Evolutionary conservation across 2,888 invertebrate species (phyloP), one percentile per base, ranked within the genome.

Genomic region (Scaptodrosophila latifasciaeformis): DNA sequence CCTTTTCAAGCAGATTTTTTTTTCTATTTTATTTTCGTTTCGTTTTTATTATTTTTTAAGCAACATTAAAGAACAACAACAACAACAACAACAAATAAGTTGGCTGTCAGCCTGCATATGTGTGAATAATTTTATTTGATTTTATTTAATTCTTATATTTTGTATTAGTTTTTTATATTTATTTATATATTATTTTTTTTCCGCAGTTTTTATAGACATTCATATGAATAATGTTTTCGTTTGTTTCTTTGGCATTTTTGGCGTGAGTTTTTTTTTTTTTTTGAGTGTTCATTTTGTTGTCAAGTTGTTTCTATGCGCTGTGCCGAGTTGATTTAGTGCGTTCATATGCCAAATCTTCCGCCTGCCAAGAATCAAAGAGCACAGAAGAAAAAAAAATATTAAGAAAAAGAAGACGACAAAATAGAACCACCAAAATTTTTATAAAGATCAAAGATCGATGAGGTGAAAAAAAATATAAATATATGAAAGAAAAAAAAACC

Each of bases 141-240:
- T 24, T 24, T 24, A 24, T 24, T 24, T 24, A 24, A 40, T 21
- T 40, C 13, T 19, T 31, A 27, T 29, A 39, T 24, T 10, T 6
- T 29, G 40, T 29, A 42, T 49, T 42, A 46, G 30, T 51, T 55
- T 54, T 61, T 44, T 53, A 52, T 54, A 59, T 65, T 58, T 58
- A 30, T 55, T 44, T 44, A 45, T 54, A 49, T 50, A 49, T 68
- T 58, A 63, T 59, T 59, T 57, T 60, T 50, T 67, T 61, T 59
- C 61, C 54, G 62, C 61, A 47, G 62, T 67, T 74, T 66, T 79
- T 80, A 81, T 80, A 74, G 74, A 75, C 78, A 60, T 74, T 67
- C 80, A 58, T 68, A 80, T 76, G 81, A 76, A 76, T 81, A 78
- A 81, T 76, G 79, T 78, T 76, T 75, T 69, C 66, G 66, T 69